Evolutionary conservation across 1,140 invertebrate genomes (phyloP), one percentile per base, ranked within the genome.

Genomic region (Aethina tumida): DNA sequence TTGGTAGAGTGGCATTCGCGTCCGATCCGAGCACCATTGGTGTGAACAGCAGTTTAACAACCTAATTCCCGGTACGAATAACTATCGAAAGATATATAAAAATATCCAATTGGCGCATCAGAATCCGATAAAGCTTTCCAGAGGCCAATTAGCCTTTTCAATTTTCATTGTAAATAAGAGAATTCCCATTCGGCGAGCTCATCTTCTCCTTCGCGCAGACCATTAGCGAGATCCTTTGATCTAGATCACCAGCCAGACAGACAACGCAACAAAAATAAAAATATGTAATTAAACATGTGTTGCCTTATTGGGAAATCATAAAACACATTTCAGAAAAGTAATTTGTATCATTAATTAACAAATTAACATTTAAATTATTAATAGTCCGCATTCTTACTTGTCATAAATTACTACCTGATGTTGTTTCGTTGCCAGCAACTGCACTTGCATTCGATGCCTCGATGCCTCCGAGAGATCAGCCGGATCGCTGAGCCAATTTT

Each of bases 321-420:
- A 58, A 59, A 53, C 53, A 58, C 52, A 47, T 53, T 53, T 51
- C 28, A 52, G 47, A 58, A 52, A 56, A 53, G 49, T 51, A 58
- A 60, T 60, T 60, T 60, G 58, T 60, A 58, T 57, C 54, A 60
- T 58, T 60, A 58, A 60, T 60, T 60, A 57, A 60, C 51, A 58
- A 60, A 58, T 58, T 60, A 56, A 58, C 56, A 60, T 60, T 58
- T 60, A 58, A 58, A 60, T 58, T 60, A 57, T 60, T 55, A 54
- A 57, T 55, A 47, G 53, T 40, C 45, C 26, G 48, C 50, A 53
- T 53, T 53, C 52, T 47, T 37, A 21, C 24, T 12, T 19, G 40
- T 17, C 26, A 54, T 52, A 54, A 54, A 54, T 54, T 43, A 51
- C 36, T 43, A 43, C 28, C 41, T 37, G 41, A 44, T 50, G 42